Percentiles rank a stretch among this genome's conserved stretches.
These are phyloP conservation scores for Argopecten irradians DNA, from an alignment of 1,140 invertebrate species.

Conservation along the genomic window DNA sequence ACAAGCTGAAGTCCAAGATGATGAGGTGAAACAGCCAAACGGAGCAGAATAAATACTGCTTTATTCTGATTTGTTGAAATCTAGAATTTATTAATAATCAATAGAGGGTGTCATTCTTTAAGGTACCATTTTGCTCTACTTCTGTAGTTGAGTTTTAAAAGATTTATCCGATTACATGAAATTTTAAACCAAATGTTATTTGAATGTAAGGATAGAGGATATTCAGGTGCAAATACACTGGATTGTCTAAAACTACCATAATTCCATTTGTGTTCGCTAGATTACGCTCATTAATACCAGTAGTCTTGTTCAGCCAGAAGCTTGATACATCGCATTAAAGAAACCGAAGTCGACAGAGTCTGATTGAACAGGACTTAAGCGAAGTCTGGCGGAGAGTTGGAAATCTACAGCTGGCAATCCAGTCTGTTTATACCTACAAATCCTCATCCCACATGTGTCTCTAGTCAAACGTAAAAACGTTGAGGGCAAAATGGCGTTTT, in stretches of 20 bases:
- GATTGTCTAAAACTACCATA: no score
- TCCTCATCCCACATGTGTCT: neutral
- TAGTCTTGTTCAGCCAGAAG: no score
- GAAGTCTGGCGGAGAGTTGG: no score
- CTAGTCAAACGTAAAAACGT: neutral
- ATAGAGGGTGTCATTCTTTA: neutral
- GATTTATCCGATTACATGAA: neutral
- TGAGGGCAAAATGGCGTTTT: neutral
- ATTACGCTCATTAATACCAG: no score
- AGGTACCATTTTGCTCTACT: neutral
- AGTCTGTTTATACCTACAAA: no score
- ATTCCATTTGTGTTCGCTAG: no score
- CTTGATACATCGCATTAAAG: no score
- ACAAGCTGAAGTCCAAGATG: constrained; percentile 39
- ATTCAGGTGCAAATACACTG: no score
- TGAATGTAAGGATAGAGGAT: neutral
- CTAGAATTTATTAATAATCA: neutral
- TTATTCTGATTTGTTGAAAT: neutral
- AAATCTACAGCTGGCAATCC: no score
- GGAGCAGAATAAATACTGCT: neutral
- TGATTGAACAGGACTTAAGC: no score
- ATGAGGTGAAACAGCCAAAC: neutral
- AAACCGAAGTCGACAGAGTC: no score
- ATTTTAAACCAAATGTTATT: neutral
- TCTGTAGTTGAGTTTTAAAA: neutral